Base-by-base conservation (phyloP, 2,888 invertebrate species). In the Cataglyphis cursor region DNA sequence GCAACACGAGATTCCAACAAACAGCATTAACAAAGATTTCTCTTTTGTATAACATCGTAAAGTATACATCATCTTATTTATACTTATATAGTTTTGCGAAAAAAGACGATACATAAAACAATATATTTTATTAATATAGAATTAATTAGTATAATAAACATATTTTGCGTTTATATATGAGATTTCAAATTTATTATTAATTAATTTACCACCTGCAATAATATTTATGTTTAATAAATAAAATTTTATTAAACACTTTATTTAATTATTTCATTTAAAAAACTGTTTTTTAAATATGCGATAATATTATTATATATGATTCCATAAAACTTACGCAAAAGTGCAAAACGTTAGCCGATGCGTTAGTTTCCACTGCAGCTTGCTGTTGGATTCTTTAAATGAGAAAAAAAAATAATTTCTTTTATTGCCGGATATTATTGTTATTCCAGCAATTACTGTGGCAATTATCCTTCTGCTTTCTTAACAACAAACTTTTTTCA, bases 381-480 rank as follows among this genome's bases (percentile, higher is more conserved):
- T 64, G 59, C 48, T 54, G 57, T 81, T 81, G 73, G 76, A 83
- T 83, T 66, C 74, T 83, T 87, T 89, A 89, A 87, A 89, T 83
- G 80, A 64, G 66, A 76, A 82, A 80, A 82, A 80, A 86, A 75
- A 82, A 87, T 89, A 89, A 89, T 89, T 89, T 89, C 83, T 80
- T 86, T 87, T 89, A 85, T 66, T 87, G 57, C 83, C 44, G 62
- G 24, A 82, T 81, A 84, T 89, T 87, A 83, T 76, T 84, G 82
- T 89, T 89, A 89, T 85, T 75, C 75, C 18, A 10, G 54, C 18
- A 41, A 28, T 78, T 68, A 80, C 31, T 15, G 59, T 57, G 4
- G 28, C 57, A 72, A 72, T 85, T 86, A 75, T 83, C 64, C 61
- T 80, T 72, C 41, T 72, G 35, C 35, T 66, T 41, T 28, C 66